Evolutionary conservation across 2,888 invertebrate genomes (phyloP).

Genomic region (Euplexia lucipara): DNA sequence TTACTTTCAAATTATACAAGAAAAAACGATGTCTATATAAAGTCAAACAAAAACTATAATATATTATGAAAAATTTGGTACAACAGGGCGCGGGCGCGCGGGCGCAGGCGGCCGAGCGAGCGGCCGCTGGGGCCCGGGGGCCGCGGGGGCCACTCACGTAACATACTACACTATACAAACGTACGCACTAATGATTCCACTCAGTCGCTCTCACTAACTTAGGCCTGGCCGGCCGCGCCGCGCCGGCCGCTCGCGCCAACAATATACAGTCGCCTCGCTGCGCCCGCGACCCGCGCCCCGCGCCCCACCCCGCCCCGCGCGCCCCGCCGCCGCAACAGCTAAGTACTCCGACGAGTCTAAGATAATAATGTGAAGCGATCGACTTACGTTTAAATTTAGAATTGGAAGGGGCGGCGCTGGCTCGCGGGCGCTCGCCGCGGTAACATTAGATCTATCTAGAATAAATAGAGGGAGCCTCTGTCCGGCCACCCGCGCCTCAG

Average conservation of each 20-base stretch:
- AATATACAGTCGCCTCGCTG: conserved; percentile 51
- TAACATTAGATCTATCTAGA: conserved; percentile 90
- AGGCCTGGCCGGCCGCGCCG: conserved; percentile 65
- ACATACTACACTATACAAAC: conserved; percentile 67
- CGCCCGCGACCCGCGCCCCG: conserved; percentile 56
- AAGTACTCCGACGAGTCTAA: conserved; percentile 86
- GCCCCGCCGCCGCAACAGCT: conserved; percentile 83
- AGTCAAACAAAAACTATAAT: conserved; percentile 90
- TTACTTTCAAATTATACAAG: conserved; percentile 88
- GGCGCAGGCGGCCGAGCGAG: conserved; percentile 71
- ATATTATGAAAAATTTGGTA: conserved; percentile 89
- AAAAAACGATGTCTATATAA: conserved; percentile 89
- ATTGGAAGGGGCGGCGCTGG: conserved; percentile 75
- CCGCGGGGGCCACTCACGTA: conserved; percentile 35
- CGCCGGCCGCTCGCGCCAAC: conserved; percentile 49
- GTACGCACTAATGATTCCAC: conserved; percentile 66
- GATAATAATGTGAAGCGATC: conserved; percentile 87
- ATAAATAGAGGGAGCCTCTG: conserved; percentile 77
- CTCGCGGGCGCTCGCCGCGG: conserved; percentile 65
- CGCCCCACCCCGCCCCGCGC: conserved; percentile 58
- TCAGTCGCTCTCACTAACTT: conserved; percentile 55
- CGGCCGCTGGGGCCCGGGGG: conserved; percentile 54
- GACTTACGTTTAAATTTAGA: conserved; percentile 83
- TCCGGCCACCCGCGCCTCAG: conserved; percentile 74
- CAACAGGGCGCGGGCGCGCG: conserved; percentile 82